These are phyloP conservation scores for Zaprionus nigranus DNA, from an alignment of 1,140 invertebrate species.

Conservation along the genomic window DNA sequence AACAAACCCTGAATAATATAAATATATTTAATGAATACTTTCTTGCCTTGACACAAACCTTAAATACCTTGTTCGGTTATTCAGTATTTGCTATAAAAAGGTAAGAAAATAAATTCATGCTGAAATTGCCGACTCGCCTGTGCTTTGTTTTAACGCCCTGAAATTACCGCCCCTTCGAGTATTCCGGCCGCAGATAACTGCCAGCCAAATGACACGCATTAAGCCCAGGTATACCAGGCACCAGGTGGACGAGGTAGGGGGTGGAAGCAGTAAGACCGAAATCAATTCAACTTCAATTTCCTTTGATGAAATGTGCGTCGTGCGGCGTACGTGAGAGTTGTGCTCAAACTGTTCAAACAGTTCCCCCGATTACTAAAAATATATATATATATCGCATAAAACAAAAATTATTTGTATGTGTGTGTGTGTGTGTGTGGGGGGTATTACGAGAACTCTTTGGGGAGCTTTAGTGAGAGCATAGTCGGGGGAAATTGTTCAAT, in stretches of 20 bases:
- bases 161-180: slow-evolving; percentile 67
- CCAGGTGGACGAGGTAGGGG: neutral
- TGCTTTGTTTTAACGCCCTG: slow-evolving; percentile 43
- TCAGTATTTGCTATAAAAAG: neutral
- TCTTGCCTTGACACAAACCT: neutral
- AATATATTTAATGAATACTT: neutral
- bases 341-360: slow-evolving; percentile 34
- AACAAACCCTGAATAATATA: neutral
- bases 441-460: slow-evolving; percentile 18
- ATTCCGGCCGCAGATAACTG: slow-evolving; percentile 67
- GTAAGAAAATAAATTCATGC: slow-evolving; percentile 12
- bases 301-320: slow-evolving; percentile 65
- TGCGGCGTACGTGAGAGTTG: slow-evolving; percentile 66
- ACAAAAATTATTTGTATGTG: neutral
- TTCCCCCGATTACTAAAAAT: slow-evolving; percentile 21
- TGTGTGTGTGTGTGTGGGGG: slow-evolving; percentile 7
- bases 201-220: slow-evolving; percentile 72
- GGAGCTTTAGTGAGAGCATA: slow-evolving; percentile 12
- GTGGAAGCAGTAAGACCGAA: slow-evolving; percentile 43
- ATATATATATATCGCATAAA: slow-evolving; percentile 15
- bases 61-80: neutral
- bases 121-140: slow-evolving; percentile 9
- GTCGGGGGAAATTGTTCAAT: slow-evolving; percentile 60
- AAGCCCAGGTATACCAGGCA: slow-evolving; percentile 50
- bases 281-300: slow-evolving; percentile 78